Evolutionary conservation across 2,113 vertebrate species (phyloP).

Genomic region (Neotoma lepida): DNA sequence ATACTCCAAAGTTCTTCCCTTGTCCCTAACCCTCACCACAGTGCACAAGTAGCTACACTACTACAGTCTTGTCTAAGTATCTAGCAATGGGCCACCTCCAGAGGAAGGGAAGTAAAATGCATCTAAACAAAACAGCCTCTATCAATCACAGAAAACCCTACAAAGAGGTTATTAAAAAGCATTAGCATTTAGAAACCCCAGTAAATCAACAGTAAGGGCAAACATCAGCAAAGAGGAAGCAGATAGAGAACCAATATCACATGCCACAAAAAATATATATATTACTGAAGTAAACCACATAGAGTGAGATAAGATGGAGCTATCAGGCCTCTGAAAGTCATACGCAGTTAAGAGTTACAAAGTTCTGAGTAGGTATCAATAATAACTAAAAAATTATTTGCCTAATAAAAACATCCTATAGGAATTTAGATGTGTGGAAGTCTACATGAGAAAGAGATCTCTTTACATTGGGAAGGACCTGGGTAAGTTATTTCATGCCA

Average conservation of each 20-base stretch:
- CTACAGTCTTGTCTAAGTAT: background rate
- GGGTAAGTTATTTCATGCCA: background rate
- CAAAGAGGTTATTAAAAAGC: background rate
- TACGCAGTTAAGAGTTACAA: background rate
- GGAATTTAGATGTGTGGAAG: background rate
- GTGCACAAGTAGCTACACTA: background rate
- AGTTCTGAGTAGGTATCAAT: background rate
- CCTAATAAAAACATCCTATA: background rate
- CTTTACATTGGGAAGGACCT: background rate
- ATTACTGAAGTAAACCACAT: background rate
- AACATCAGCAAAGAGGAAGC: background rate
- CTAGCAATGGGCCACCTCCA: background rate
- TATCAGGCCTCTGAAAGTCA: background rate
- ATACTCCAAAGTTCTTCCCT: fast-evolving
- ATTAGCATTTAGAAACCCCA: background rate
- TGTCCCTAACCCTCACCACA: background rate
- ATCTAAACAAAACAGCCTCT: background rate
- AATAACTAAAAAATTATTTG: background rate
- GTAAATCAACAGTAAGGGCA: background rate
- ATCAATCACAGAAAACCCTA: background rate
- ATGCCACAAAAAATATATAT: background rate
- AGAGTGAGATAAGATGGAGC: background rate
- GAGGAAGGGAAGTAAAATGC: background rate
- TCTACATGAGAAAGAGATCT: background rate
- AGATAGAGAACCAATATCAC: background rate